Conservation (phyloP, 2,113 vertebrate species). For the Grammatotria lemairii region DNA sequence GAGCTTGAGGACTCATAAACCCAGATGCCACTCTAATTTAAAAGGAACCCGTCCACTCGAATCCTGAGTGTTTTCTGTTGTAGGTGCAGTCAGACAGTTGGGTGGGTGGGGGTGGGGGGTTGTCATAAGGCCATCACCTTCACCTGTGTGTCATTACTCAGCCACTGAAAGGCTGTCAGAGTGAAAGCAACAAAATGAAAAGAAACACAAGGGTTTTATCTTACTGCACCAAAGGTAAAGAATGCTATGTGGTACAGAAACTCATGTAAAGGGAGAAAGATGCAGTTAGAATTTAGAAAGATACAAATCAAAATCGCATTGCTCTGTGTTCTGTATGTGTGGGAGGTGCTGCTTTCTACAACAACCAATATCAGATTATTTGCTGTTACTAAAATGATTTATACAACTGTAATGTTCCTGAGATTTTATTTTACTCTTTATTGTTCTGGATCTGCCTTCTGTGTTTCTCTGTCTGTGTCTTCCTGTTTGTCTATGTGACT, state of each 20-base stretch:
- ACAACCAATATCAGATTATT: not conserved
- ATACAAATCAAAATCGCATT: not conserved
- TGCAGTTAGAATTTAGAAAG: not conserved
- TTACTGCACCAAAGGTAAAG: not conserved
- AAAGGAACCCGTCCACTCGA: not conserved
- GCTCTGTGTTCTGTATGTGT: not conserved
- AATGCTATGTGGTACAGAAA: not conserved
- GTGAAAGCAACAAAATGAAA: not conserved
- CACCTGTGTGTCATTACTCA: not conserved
- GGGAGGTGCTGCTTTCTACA: not conserved
- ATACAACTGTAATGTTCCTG: not conserved
- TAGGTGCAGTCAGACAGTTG: not conserved
- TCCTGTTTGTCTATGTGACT: not conserved
- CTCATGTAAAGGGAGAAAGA: not conserved
- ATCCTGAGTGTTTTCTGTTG: not conserved
- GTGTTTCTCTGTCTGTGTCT: not conserved
- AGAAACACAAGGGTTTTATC: not conserved
- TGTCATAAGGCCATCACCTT: not conserved
- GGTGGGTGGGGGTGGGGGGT: not conserved
- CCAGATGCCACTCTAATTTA: constrained; percentile 1
- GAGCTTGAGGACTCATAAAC: constrained; percentile 6
- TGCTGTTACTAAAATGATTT: not conserved
- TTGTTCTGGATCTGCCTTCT: not conserved
- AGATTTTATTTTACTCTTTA: not conserved
- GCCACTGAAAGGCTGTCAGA: not conserved